phyloP scores from a whole-genome alignment of 2,797 vertebrate genomes.

The Micromesistius poutassou region DNA sequence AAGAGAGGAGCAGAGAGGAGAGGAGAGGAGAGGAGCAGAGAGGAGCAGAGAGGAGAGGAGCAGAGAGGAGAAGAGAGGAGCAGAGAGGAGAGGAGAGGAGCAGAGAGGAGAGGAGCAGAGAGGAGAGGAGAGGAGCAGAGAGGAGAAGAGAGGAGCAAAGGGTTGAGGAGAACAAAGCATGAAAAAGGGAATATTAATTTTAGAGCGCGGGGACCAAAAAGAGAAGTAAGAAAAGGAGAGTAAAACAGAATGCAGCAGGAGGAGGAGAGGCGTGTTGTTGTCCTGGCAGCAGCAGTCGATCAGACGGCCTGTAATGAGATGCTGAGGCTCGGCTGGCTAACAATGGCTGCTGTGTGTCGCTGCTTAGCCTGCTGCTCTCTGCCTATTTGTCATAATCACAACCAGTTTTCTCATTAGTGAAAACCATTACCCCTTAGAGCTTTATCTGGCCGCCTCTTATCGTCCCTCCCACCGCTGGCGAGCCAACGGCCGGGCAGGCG shows the following conservation, averaged over 20 bases:
- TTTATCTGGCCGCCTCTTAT: conserved; percentile 91
- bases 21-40: too few relatives aligned
- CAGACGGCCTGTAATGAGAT: conserved; percentile 85
- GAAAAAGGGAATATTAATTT: neutral
- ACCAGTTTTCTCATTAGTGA: conserved; percentile 95
- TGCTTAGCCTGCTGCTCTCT: conserved; percentile 95
- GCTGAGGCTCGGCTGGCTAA: conserved; percentile 82
- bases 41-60: too few relatives aligned
- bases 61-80: too few relatives aligned
- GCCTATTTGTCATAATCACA: conserved; percentile 96
- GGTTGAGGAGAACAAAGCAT: neutral
- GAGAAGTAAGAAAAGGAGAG: neutral
- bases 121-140: neutral
- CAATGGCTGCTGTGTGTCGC: conserved; percentile 86
- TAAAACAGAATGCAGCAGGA: neutral
- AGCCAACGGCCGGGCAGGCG: conserved; percentile 14
- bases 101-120: neutral
- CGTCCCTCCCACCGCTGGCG: conserved; percentile 76
- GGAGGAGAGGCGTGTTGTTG: neutral
- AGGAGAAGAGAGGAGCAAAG: too few relatives aligned
- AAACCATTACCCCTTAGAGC: conserved; percentile 91
- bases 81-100: too few relatives aligned
- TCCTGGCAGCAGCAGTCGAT: conserved; percentile 65
- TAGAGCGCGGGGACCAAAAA: neutral
- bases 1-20: neutral